Evolutionary conservation across 2,888 invertebrate genomes (phyloP).

Genomic region (Fragum whitleyi): DNA sequence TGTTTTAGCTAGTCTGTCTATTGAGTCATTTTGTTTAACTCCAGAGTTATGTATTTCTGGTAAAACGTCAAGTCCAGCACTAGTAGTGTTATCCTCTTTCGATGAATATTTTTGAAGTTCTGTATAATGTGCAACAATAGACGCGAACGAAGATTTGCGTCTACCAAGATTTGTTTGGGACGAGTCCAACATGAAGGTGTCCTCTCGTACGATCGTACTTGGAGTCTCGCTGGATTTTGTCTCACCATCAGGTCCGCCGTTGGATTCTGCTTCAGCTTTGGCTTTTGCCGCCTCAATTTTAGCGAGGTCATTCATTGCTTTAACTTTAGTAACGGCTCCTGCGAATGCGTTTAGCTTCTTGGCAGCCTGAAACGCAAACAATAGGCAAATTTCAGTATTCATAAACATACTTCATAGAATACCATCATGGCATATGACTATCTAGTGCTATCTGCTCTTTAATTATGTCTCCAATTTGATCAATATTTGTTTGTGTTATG

Average conservation of each 20-base stretch:
- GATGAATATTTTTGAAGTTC: background rate
- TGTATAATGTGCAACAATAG: conserved; percentile 4
- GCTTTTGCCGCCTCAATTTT: background rate
- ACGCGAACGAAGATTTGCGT: conserved; percentile 6
- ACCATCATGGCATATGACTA: too few relatives aligned
- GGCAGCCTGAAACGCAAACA: conserved; percentile 20
- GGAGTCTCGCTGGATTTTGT: background rate
- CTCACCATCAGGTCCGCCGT: background rate
- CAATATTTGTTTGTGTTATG: too few relatives aligned
- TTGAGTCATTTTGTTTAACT: background rate
- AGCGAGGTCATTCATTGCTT: conserved; percentile 26
- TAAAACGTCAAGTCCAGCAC: background rate
- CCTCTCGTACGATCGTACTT: conserved; percentile 16
- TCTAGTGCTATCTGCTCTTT: too few relatives aligned
- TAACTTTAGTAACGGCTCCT: conserved; percentile 48
- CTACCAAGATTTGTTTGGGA: background rate
- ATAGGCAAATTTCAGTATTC: too few relatives aligned
- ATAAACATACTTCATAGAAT: too few relatives aligned
- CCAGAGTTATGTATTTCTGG: background rate
- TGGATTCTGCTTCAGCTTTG: background rate
- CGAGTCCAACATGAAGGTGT: conserved; percentile 10
- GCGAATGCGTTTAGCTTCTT: conserved; percentile 45
- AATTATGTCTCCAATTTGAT: too few relatives aligned
- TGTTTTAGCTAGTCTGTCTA: background rate
- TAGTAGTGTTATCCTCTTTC: background rate